Percentiles rank a stretch among this genome's conserved stretches.
These are phyloP conservation scores for Myocastor coypus DNA, from an alignment of 2,113 vertebrate genomes.

Conservation along the genomic window DNA sequence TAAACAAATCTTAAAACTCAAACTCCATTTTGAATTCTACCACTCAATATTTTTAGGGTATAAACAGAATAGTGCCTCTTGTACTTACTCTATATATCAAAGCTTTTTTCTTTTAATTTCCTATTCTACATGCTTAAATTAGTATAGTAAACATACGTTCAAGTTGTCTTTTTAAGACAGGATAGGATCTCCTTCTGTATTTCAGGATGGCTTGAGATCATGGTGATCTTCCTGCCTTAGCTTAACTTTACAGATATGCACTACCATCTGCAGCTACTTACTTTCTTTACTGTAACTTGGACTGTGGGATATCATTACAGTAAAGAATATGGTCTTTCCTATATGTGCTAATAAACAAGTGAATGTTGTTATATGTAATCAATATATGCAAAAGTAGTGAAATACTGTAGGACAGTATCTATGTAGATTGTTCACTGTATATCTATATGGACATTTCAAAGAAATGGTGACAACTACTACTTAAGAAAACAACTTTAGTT, in stretches of 20 bases:
- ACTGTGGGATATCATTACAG: background rate
- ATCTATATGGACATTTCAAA: background rate
- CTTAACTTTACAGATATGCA: background rate
- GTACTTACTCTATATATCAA: background rate
- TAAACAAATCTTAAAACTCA: background rate
- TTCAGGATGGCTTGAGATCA: background rate
- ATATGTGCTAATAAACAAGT: background rate
- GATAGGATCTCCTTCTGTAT: background rate
- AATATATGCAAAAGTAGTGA: slow-evolving; percentile 15
- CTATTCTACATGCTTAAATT: background rate
- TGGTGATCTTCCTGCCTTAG: background rate
- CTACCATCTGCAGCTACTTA: background rate
- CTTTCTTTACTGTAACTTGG: slow-evolving; percentile 9
- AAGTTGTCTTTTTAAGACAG: background rate
- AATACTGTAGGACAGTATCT: background rate
- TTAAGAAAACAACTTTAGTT: slow-evolving; percentile 39
- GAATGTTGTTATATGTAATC: background rate
- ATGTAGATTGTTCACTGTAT: background rate
- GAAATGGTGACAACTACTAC: background rate
- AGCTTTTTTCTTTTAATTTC: slow-evolving; percentile 9
- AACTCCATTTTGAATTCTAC: background rate
- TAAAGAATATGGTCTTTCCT: background rate
- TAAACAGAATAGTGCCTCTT: background rate
- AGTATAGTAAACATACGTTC: background rate
- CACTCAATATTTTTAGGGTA: background rate